Conservation (phyloP, 2,888 invertebrate species). For the Agrochola lota region DNA sequence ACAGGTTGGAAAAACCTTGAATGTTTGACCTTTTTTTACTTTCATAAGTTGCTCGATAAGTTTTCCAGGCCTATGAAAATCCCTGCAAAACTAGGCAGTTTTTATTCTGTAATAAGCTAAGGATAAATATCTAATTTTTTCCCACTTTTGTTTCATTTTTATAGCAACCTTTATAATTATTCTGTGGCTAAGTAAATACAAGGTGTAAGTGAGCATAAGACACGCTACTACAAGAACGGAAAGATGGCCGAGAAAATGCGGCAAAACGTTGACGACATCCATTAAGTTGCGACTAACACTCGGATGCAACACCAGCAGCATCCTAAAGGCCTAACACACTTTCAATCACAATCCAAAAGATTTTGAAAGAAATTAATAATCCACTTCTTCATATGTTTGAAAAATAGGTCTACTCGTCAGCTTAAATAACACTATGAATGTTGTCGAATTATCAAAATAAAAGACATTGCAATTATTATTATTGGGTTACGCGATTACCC, state of each 20-base stretch:
- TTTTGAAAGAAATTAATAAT: no score
- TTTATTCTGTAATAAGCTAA: background rate
- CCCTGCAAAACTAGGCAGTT: background rate
- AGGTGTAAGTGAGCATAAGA: background rate
- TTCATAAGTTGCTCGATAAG: constrained; percentile 2
- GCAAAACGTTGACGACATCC: background rate
- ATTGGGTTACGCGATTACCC: no score
- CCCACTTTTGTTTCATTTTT: no score
- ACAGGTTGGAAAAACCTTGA: constrained; percentile 23
- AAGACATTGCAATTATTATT: no score
- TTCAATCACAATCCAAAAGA: no score
- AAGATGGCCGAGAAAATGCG: background rate
- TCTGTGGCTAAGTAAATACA: background rate
- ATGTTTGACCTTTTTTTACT: constrained; percentile 36
- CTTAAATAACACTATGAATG: no score
- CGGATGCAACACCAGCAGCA: background rate
- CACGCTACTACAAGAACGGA: no score
- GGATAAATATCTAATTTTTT: background rate
- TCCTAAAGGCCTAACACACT: background rate
- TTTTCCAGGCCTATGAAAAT: background rate
- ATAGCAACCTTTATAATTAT: background rate
- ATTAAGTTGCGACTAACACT: background rate
- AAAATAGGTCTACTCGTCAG: no score
- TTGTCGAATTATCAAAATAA: no score
- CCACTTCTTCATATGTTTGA: no score